Evolutionary conservation across 2,888 invertebrate genomes (phyloP).

Genomic region (Arctia plantaginis): DNA sequence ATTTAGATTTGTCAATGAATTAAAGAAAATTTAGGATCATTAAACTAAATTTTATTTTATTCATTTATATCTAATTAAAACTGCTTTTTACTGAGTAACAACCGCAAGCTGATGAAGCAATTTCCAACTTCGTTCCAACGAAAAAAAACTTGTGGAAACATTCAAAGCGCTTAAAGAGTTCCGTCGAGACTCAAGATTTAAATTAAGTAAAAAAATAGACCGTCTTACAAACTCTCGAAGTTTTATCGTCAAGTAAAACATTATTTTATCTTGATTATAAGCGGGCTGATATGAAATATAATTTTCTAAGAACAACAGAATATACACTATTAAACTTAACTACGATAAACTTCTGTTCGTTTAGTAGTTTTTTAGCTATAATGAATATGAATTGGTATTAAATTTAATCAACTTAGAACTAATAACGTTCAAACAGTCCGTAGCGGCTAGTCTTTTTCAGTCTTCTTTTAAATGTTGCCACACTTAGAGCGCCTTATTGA

Average conservation of each 20-base stretch:
- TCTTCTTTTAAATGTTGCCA: no score
- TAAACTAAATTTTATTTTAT: neutral
- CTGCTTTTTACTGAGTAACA: constrained; percentile 32
- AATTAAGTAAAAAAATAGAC: constrained; percentile 25
- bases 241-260: constrained; percentile 10
- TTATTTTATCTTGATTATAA: constrained; percentile 7
- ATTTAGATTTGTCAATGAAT: neutral
- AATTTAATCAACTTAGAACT: no score
- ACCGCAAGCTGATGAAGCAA: constrained; percentile 27
- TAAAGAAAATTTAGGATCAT: neutral
- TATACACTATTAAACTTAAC: neutral
- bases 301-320: neutral
- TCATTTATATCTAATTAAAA: constrained; percentile 26
- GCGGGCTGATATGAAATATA: neutral
- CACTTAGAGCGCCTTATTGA: no score
- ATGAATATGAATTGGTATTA: neutral
- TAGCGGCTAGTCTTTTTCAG: no score
- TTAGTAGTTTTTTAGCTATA: neutral
- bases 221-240: constrained; percentile 9
- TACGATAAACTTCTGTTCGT: neutral
- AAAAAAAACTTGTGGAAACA: constrained; percentile 30
- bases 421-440: no score
- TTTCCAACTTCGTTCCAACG: constrained; percentile 27
- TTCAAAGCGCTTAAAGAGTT: constrained; percentile 30
- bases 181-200: constrained; percentile 31